Conservation (phyloP, 53 echinoderm and acorn worm genomes). For the Astropecten irregularis region DNA sequence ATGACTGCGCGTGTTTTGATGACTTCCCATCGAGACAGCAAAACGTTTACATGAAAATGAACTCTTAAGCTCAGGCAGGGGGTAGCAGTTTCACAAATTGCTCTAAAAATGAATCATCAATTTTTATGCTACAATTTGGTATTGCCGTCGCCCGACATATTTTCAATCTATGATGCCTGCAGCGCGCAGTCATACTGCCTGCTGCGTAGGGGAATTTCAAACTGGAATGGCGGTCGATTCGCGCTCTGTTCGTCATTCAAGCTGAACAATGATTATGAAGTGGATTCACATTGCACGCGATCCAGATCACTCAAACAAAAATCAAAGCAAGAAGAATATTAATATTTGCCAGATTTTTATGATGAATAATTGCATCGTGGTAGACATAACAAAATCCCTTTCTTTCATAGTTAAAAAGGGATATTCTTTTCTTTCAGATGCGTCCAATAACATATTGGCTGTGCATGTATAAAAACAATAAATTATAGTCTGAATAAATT, state of each 20-base stretch:
- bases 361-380: no score
- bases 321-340: not conserved
- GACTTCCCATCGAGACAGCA: not conserved
- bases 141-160: slow-evolving; percentile 50
- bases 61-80: slow-evolving; percentile 8
- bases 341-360: no score
- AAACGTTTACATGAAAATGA: slow-evolving; percentile 32
- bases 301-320: not conserved
- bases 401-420: no score
- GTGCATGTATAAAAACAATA: no score
- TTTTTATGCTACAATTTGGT: slow-evolving; percentile 54
- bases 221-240: slow-evolving; percentile 17
- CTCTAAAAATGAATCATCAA: slow-evolving; percentile 29
- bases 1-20: not conserved
- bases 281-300: slow-evolving; percentile 36
- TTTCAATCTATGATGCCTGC: slow-evolving; percentile 28
- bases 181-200: slow-evolving; percentile 20
- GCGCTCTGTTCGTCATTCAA: slow-evolving; percentile 24
- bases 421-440: no score
- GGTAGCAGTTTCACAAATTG: slow-evolving; percentile 33
- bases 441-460: no score
- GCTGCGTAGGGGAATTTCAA: slow-evolving; percentile 43
- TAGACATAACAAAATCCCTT: no score
- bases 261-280: slow-evolving; percentile 10
- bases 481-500: no score